Conservation (phyloP, 2,113 vertebrate genomes). For the Arenaria interpres region DNA sequence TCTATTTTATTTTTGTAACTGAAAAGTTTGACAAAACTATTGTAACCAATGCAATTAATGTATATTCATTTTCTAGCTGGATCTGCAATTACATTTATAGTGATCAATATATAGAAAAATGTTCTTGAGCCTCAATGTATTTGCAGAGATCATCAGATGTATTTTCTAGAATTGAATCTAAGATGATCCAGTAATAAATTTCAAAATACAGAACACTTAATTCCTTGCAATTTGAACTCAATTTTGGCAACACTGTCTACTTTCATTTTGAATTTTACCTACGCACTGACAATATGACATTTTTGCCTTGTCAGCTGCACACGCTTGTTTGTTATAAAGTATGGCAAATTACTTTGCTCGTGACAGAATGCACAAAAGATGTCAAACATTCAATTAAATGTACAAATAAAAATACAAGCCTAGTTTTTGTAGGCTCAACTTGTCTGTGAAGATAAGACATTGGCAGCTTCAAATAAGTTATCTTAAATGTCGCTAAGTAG, state of each 20-base stretch:
- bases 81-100: background rate
- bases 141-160: background rate
- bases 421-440: background rate
- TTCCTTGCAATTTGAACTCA: background rate
- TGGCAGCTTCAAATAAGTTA: background rate
- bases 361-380: background rate
- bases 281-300: background rate
- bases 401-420: background rate
- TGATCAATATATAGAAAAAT: background rate
- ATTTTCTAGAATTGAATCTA: background rate
- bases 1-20: background rate
- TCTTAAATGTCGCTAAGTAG: background rate
- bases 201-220: background rate
- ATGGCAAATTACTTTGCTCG: background rate
- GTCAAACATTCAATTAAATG: background rate
- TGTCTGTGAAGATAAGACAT: background rate
- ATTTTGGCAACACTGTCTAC: background rate
- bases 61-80: background rate
- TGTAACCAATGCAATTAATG: background rate
- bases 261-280: background rate
- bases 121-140: background rate
- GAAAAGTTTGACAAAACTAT: background rate
- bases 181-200: background rate
- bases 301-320: slow-evolving; percentile 34
- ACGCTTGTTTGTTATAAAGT: background rate